These are phyloP conservation scores for Erebia aethiops DNA, from an alignment of 2,888 invertebrate genomes.

Conservation along the genomic window DNA sequence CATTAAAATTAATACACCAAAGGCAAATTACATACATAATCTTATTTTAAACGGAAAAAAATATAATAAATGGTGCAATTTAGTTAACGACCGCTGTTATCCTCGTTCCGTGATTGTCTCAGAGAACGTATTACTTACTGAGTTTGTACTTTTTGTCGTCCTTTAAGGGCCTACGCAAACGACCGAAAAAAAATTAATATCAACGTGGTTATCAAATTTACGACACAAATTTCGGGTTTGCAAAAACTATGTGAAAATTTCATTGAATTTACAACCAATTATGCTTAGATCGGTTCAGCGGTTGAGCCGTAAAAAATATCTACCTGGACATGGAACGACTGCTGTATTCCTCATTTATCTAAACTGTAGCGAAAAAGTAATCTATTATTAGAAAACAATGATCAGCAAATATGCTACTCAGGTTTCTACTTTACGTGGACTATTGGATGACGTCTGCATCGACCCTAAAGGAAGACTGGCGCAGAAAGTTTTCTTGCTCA, in stretches of 20 bases:
- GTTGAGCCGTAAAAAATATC: neutral
- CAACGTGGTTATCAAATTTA: too few species aligned
- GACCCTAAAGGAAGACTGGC: conserved; percentile 49
- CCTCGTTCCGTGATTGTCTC: conserved; percentile 34
- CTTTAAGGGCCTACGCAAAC: conserved; percentile 14
- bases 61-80: conserved; percentile 39
- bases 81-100: conserved; percentile 38
- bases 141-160: conserved; percentile 33
- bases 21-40: conserved; percentile 28
- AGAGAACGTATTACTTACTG: conserved; percentile 34
- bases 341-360: too few species aligned
- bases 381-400: too few species aligned
- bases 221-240: too few species aligned
- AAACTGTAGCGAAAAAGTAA: too few species aligned
- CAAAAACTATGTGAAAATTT: too few species aligned
- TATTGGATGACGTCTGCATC: neutral
- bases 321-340: neutral
- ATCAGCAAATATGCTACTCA: neutral
- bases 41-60: conserved; percentile 27
- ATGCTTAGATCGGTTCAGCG: too few species aligned
- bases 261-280: too few species aligned
- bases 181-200: neutral
- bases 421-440: neutral
- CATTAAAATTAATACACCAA: conserved; percentile 15
- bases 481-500: conserved; percentile 46